Conservation (phyloP, 2,888 invertebrate species). For the Drosophila yooni region DNA sequence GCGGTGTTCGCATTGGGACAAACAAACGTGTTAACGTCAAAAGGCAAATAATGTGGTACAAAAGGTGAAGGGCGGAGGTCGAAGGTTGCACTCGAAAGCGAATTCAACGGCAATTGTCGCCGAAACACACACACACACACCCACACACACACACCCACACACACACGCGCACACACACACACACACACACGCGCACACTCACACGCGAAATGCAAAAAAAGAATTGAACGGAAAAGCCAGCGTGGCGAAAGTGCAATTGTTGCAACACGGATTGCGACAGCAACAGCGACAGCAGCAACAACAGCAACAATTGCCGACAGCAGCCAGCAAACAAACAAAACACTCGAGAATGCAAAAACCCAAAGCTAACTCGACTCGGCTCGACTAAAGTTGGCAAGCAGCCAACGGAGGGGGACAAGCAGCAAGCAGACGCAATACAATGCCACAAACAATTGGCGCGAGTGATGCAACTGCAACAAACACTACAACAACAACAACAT, state of each 20-base stretch:
- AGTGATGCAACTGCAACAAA: conserved; percentile 42
- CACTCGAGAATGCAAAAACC: conserved; percentile 60
- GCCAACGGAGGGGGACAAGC: conserved; percentile 46
- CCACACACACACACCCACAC: not conserved
- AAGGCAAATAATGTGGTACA: conserved; percentile 20
- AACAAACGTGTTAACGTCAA: conserved; percentile 1
- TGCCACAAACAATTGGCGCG: conserved; percentile 42
- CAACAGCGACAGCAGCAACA: conserved; percentile 18
- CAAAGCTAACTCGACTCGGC: conserved; percentile 60
- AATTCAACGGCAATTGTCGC: conserved; percentile 49
- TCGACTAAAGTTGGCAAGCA: conserved; percentile 66
- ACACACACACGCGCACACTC: not conserved
- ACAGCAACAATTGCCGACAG: conserved; percentile 11
- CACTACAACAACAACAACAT: conserved; percentile 30
- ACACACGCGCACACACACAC: not conserved
- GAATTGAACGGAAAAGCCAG: conserved; percentile 35
- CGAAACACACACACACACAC: conserved; percentile 1
- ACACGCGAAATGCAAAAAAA: not conserved
- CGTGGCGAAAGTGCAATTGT: conserved; percentile 69
- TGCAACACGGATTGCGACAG: conserved; percentile 47
- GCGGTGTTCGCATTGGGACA: not conserved
- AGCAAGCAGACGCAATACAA: conserved; percentile 25
- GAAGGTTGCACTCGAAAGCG: conserved; percentile 31
- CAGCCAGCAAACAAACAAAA: conserved; percentile 43
- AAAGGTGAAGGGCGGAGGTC: not conserved